Evolutionary conservation across 2,888 invertebrate species (phyloP), one percentile per base, ranked within the genome.

Genomic region (Agonopterix heracliana): DNA sequence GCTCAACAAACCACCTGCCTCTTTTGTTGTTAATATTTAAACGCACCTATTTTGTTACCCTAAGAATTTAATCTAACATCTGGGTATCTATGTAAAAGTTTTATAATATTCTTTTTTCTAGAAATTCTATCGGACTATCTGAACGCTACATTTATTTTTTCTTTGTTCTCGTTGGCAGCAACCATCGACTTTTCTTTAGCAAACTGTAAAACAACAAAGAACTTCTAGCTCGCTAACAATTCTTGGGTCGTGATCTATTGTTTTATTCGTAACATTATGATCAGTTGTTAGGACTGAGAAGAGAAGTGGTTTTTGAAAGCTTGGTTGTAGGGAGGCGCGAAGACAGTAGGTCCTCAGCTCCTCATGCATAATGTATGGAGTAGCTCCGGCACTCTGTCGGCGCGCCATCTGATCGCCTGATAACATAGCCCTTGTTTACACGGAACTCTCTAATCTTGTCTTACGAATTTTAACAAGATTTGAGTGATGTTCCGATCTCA

Each of bases 331-430:
- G 26, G 26, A 26, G 61, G 64, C 64, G 64, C 56, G 64, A 66
- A 74, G 67, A 71, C 66, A 68, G 66, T 58, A 53, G 51, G 46
- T 51, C 55, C 68, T 81, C 70, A 53, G 51, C 45, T 51, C 54
- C 68, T 81, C 70, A 83, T 84, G 77, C 78, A 85, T 85, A 77
- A 84, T 84, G 80, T 73, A 84, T 74, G 60, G 53, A 63, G 60
- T 55, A 65, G 60, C 66, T 57, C 54, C 54, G 53, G 50, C 54
- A 55, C 35, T 9, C 41, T 44, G 44, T 55, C 60, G 61, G 59
- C 57, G 69, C 73, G 72, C 70, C 76, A 75, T 79, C 74, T 71
- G 81, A 81, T 81, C 76, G 74, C 60, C 71, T 73, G 79, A 81
- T 81, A 78, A 73, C 74, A 65, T 66, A 64, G 72, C 61, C 69